These are phyloP conservation scores for Ctenosaura bakeri DNA, from an alignment of 2,797 vertebrate species.

Conservation along the genomic window DNA sequence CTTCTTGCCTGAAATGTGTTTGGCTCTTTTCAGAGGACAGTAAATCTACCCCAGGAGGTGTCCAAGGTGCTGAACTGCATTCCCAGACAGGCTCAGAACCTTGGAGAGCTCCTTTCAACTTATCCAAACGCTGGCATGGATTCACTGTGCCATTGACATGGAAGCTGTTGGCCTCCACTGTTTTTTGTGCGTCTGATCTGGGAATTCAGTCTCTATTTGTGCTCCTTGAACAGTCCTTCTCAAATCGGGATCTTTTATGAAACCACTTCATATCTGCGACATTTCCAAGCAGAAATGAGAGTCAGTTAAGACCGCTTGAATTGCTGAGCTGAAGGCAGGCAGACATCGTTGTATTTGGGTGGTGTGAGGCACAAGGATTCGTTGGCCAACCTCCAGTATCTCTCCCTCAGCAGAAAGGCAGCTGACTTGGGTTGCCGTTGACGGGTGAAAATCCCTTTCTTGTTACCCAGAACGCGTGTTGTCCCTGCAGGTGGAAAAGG, in stretches of 20 bases:
- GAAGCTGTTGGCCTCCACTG: too few species aligned
- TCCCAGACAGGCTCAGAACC: too few species aligned
- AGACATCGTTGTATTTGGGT: constrained; percentile 59
- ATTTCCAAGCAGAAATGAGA: too few species aligned
- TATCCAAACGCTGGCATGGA: too few species aligned
- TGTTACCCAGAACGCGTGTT: constrained; percentile 89
- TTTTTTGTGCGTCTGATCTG: background rate
- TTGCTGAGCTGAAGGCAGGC: background rate
- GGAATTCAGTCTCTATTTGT: background rate
- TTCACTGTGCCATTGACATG: too few species aligned
- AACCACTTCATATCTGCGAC: background rate
- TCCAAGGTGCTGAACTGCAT: too few species aligned
- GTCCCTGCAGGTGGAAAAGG: constrained; percentile 77
- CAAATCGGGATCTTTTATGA: background rate
- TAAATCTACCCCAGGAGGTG: too few species aligned
- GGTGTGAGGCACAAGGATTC: constrained; percentile 81
- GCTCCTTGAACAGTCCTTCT: background rate
- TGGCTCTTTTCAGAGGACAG: background rate
- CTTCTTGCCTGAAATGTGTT: background rate
- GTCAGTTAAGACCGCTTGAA: background rate
- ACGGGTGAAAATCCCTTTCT: constrained; percentile 94
- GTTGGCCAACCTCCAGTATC: constrained; percentile 96
- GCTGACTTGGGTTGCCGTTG: constrained; percentile 93
- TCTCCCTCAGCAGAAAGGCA: constrained; percentile 90
- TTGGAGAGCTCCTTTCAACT: too few species aligned